Conservation (phyloP, 2,888 invertebrate species). For the Chouioia cunea region DNA sequence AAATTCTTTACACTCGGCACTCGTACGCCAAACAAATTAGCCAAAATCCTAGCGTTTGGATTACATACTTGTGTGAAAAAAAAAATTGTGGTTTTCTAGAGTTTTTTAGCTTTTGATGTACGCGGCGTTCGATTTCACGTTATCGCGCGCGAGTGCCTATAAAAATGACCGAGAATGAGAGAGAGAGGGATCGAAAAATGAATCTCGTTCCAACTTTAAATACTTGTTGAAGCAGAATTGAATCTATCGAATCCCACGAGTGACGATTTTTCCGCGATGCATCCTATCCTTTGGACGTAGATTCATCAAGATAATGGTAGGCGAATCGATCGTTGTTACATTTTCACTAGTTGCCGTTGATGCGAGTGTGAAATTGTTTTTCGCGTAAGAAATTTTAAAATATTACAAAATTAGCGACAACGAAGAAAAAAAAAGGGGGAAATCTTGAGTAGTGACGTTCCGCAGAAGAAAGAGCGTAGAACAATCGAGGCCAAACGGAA, state of each 20-base stretch:
- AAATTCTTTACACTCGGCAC: too few relatives aligned
- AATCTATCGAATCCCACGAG: constrained; percentile 12
- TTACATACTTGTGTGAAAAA: too few relatives aligned
- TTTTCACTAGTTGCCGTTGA: constrained; percentile 50
- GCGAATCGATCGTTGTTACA: constrained; percentile 52
- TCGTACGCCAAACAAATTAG: too few relatives aligned
- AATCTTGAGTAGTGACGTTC: too few relatives aligned
- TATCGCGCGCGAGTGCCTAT: constrained; percentile 11
- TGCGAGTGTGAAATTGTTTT: background rate
- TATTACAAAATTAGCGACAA: constrained; percentile 7
- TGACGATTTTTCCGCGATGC: background rate
- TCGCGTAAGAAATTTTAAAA: too few relatives aligned
- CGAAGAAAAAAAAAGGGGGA: too few relatives aligned
- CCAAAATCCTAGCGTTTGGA: too few relatives aligned
- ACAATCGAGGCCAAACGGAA: too few relatives aligned
- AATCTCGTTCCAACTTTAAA: background rate
- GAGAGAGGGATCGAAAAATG: constrained; percentile 10
- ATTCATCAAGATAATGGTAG: too few relatives aligned
- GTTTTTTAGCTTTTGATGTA: constrained; percentile 34
- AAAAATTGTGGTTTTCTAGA: too few relatives aligned
- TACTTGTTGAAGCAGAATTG: background rate
- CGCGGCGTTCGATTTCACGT: constrained; percentile 29
- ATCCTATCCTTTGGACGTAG: too few relatives aligned
- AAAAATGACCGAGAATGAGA: background rate
- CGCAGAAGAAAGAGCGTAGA: too few relatives aligned